These are phyloP conservation scores for Heteromurus nitidus DNA, from an alignment of 2,888 invertebrate genomes.

Conservation along the genomic window DNA sequence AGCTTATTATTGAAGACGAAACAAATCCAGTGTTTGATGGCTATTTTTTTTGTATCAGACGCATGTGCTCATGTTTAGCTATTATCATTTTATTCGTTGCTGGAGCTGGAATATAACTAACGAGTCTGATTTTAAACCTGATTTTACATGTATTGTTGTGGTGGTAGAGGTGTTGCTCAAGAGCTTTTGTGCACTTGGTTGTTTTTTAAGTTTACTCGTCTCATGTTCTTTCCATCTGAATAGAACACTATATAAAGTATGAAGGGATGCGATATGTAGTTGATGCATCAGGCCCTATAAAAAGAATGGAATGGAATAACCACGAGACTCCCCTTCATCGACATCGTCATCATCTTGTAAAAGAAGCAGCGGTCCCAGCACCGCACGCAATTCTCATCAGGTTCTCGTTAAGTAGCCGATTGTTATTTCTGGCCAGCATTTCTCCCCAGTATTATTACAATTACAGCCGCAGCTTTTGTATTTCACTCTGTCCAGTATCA, in stretches of 20 bases:
- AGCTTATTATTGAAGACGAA: constrained; percentile 55
- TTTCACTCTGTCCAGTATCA: constrained; percentile 52
- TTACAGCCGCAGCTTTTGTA: constrained; percentile 54
- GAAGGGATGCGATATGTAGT: no score
- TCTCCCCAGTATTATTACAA: constrained; percentile 59
- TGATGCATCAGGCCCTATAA: background rate
- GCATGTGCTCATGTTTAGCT: no score
- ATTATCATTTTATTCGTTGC: background rate
- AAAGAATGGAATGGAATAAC: background rate
- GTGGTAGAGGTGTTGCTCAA: constrained; percentile 17
- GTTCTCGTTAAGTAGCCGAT: constrained; percentile 58
- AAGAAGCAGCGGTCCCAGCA: constrained; percentile 32
- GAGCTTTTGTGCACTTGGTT: constrained; percentile 29
- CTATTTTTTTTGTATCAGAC: background rate
- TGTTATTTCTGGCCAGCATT: constrained; percentile 58
- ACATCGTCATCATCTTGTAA: constrained; percentile 25
- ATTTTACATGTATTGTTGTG: constrained; percentile 29
- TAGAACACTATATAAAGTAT: constrained; percentile 28
- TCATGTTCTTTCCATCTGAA: constrained; percentile 22
- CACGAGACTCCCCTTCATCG: constrained; percentile 27
- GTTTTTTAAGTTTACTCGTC: constrained; percentile 42
- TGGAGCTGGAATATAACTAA: constrained; percentile 20
- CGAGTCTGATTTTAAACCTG: constrained; percentile 51
- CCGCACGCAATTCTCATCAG: constrained; percentile 44
- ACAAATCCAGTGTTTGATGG: constrained; percentile 48